These are phyloP conservation scores for Argyrosomus regius DNA, from an alignment of 2,797 vertebrate genomes.

Conservation along the genomic window DNA sequence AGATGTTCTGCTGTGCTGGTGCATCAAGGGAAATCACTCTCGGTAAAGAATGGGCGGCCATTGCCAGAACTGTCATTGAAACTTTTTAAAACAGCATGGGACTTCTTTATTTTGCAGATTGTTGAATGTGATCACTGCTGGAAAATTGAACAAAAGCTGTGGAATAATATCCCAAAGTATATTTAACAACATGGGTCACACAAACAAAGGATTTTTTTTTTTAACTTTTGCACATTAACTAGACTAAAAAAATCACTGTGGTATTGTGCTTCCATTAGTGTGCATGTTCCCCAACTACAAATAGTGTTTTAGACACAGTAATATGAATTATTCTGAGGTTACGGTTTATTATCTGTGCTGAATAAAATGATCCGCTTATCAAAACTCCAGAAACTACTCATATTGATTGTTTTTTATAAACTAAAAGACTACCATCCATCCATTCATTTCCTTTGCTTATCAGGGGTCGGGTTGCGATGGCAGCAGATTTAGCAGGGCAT, in stretches of 20 bases:
- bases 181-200: background rate
- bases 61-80: slow-evolving; percentile 35
- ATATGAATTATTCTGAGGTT: background rate
- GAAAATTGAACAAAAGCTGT: background rate
- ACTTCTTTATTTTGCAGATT: slow-evolving; percentile 14
- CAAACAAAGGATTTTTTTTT: background rate
- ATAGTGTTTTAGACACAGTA: background rate
- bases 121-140: slow-evolving; percentile 1
- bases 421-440: background rate
- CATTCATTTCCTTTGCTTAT: too few relatives aligned
- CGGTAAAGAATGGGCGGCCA: slow-evolving; percentile 54
- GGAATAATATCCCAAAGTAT: background rate
- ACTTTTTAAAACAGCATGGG: slow-evolving; percentile 44
- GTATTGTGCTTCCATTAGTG: background rate
- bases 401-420: background rate
- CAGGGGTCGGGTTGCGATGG: too few relatives aligned
- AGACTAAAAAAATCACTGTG: background rate
- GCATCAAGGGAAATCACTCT: slow-evolving; percentile 47
- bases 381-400: background rate
- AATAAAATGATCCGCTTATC: background rate
- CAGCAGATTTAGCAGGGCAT: too few relatives aligned
- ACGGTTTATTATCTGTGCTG: background rate
- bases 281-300: background rate
- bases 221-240: background rate
- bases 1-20: slow-evolving; percentile 40